A percentile compares a stretch with the other conserved stretches of the same genome.
Conservation (phyloP, 2,797 vertebrate species). For the Echiichthys vipera region DNA sequence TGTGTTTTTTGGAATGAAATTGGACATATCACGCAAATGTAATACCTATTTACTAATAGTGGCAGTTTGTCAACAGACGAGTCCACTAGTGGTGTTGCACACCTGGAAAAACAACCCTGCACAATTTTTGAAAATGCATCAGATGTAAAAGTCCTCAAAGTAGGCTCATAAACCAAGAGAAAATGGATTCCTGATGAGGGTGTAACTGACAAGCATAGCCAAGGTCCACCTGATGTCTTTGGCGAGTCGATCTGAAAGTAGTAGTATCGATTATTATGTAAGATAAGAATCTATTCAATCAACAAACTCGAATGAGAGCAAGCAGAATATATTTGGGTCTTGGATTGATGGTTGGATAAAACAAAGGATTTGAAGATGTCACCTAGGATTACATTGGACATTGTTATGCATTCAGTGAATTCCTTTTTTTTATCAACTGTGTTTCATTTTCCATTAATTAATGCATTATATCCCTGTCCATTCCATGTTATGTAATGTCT, state of each 20-base stretch:
- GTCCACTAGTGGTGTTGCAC: neutral
- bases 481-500: too few species aligned
- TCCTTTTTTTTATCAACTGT: too few species aligned
- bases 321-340: neutral
- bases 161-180: neutral
- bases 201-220: neutral
- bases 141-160: neutral
- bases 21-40: neutral
- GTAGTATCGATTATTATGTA: neutral
- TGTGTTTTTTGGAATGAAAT: neutral
- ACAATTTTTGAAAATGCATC: neutral
- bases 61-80: neutral
- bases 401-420: too few species aligned
- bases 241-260: neutral
- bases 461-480: too few species aligned
- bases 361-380: neutral
- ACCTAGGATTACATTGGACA: neutral
- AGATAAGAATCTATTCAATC: neutral
- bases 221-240: neutral
- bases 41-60: neutral
- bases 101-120: neutral
- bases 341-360: neutral
- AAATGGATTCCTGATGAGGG: conserved; percentile 1
- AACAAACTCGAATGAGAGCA: neutral
- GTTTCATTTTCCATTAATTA: too few species aligned